These are phyloP conservation scores for Tautogolabrus adspersus DNA, from an alignment of 2,113 vertebrate species.

Conservation along the genomic window DNA sequence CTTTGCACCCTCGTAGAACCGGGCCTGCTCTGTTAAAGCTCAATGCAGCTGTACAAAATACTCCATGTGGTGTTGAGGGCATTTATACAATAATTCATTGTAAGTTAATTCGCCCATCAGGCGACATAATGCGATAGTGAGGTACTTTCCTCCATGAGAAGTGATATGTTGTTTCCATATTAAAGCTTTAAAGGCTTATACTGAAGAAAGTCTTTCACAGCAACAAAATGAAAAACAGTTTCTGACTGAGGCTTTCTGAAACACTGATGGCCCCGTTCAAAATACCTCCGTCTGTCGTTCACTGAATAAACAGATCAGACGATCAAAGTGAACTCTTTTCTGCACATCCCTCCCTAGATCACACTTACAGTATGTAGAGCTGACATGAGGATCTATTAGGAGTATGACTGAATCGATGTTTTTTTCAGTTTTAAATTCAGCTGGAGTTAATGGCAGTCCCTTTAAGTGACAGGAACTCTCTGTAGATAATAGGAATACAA, in stretches of 20 bases:
- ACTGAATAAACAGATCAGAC: background rate
- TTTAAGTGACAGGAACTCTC: slow-evolving; percentile 10
- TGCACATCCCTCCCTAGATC: background rate
- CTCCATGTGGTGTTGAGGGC: background rate
- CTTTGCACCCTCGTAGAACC: too few relatives aligned
- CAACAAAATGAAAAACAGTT: too few relatives aligned
- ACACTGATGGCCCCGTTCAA: background rate
- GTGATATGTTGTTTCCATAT: background rate
- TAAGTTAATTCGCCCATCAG: background rate
- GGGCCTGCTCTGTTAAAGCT: background rate
- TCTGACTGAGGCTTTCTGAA: background rate
- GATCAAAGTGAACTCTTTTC: background rate
- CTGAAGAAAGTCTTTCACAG: too few relatives aligned
- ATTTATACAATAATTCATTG: background rate
- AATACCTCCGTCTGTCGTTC: background rate
- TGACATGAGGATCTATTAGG: background rate
- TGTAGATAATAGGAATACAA: background rate
- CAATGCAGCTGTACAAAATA: background rate
- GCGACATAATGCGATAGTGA: background rate
- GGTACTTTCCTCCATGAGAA: background rate
- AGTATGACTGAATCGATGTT: background rate
- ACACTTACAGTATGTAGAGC: background rate
- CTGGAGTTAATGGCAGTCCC: background rate
- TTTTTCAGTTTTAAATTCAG: slow-evolving; percentile 14
- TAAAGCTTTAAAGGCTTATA: background rate